Conservation (phyloP, 2,888 invertebrate species). For the Callosobruchus maculatus region DNA sequence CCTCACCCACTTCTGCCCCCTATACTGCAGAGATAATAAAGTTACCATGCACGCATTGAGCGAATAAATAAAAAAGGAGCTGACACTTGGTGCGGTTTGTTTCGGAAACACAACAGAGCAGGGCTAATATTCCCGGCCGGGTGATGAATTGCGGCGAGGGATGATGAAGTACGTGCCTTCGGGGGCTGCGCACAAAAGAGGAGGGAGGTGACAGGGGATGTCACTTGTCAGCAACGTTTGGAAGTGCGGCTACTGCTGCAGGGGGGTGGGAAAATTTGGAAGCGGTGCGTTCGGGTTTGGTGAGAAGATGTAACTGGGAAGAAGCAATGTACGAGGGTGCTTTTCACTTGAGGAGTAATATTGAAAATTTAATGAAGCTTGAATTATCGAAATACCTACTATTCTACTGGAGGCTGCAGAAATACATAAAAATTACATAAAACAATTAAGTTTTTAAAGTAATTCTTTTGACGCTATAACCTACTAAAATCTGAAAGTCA, state of each 20-base stretch:
- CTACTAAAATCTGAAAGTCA: too few relatives aligned
- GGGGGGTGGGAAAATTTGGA: not conserved
- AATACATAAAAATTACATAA: too few relatives aligned
- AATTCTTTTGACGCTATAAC: too few relatives aligned
- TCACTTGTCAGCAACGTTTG: not conserved
- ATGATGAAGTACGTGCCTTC: not conserved
- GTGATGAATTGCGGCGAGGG: not conserved
- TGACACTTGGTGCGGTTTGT: not conserved
- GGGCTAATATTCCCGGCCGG: not conserved
- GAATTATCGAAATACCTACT: too few relatives aligned
- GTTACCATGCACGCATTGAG: not conserved
- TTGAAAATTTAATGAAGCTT: too few relatives aligned
- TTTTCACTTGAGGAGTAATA: too few relatives aligned
- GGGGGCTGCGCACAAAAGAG: not conserved
- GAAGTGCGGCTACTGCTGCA: not conserved
- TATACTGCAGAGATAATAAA: not conserved
- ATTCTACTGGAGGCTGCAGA: too few relatives aligned
- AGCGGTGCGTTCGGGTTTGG: not conserved
- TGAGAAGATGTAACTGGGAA: not conserved
- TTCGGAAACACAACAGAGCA: not conserved
- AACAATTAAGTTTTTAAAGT: too few relatives aligned
- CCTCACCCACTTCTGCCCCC: not conserved
- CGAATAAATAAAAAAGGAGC: not conserved
- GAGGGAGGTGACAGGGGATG: not conserved
- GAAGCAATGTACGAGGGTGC: not conserved